These are phyloP conservation scores for Oligia fasciuncula DNA, from an alignment of 2,888 invertebrate genomes.

Conservation along the genomic window DNA sequence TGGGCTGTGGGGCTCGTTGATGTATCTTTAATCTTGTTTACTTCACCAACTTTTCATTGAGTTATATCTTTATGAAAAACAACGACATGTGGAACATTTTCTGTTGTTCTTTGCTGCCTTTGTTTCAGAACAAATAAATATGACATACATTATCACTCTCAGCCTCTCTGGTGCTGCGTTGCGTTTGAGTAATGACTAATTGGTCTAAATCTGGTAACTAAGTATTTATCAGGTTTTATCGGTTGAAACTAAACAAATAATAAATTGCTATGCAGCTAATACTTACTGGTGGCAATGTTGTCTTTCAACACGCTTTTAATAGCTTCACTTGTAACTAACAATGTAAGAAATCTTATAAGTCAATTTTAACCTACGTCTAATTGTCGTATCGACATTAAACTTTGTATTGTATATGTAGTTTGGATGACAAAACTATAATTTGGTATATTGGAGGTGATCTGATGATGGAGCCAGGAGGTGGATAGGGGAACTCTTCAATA, in stretches of 20 bases:
- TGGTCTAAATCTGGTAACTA: background rate
- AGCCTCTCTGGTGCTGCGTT: background rate
- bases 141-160: background rate
- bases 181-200: background rate
- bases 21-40: slow-evolving; percentile 56
- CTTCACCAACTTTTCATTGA: slow-evolving; percentile 42
- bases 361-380: no score
- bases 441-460: no score
- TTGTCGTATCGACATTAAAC: no score
- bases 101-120: background rate
- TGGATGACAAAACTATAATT: no score
- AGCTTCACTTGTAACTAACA: no score
- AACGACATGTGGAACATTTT: background rate
- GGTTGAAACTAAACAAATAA: background rate
- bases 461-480: no score
- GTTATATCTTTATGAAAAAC: slow-evolving; percentile 30
- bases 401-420: no score
- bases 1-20: slow-evolving; percentile 10
- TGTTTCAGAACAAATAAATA: background rate
- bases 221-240: background rate
- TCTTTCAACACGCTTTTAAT: background rate
- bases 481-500: no score
- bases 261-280: background rate
- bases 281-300: background rate
- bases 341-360: no score